Percentiles rank a stretch among this genome's conserved stretches.
phyloP scores from a whole-genome alignment of 2,113 vertebrate species.

The Mormoops blainvillei region DNA sequence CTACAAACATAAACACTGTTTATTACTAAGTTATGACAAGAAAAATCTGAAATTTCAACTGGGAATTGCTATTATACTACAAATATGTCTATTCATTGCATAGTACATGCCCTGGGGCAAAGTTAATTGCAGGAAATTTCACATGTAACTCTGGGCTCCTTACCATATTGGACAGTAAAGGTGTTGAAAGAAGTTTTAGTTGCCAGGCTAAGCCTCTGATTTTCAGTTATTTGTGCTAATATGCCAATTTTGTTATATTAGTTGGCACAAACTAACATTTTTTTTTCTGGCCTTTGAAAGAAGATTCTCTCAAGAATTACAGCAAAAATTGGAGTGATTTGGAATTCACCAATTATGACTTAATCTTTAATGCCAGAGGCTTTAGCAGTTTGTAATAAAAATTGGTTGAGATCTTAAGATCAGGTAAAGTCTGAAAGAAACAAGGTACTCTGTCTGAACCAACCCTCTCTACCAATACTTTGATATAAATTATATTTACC shows the following conservation, averaged over 20 bases:
- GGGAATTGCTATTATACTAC: neutral
- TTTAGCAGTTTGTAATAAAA: neutral
- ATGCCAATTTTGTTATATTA: neutral
- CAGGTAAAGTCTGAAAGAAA: conserved; percentile 22
- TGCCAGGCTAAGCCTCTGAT: neutral
- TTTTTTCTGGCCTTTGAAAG: neutral
- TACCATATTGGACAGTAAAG: neutral
- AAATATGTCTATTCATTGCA: neutral
- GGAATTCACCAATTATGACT: neutral
- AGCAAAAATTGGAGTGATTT: neutral
- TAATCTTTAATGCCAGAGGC: neutral
- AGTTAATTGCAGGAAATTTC: neutral
- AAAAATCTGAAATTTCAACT: neutral
- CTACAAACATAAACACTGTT: neutral
- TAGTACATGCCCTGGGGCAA: neutral
- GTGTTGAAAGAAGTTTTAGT: neutral
- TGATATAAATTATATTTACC: neutral
- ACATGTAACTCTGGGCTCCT: neutral
- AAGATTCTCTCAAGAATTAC: conserved; percentile 1
- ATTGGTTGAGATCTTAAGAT: neutral
- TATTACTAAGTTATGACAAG: neutral
- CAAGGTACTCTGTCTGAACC: neutral
- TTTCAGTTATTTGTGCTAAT: conserved; percentile 1
- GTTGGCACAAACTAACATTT: neutral
- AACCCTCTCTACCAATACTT: neutral